Percentiles rank a stretch among this genome's conserved stretches.
phyloP scores from a whole-genome alignment of 92 coral and sea anemone species.

The Hydrozoanthus gracilis region DNA sequence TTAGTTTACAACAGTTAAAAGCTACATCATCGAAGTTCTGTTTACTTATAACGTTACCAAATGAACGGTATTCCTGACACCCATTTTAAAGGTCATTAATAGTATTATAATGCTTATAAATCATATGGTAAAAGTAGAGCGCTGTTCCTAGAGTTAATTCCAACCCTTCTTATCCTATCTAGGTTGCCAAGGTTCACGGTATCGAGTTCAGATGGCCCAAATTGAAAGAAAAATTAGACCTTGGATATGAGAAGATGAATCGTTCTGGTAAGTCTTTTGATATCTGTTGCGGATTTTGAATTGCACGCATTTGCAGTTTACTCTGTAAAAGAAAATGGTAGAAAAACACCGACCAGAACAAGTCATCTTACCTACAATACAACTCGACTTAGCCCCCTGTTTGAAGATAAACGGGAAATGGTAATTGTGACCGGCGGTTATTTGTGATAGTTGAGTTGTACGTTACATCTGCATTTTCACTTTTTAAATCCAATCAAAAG shows the following conservation, averaged over 20 bases:
- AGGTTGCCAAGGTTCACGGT: slow-evolving; percentile 88
- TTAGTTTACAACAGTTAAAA: neutral
- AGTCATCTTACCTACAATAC: too few species aligned
- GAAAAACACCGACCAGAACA: neutral
- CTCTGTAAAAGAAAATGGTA: neutral
- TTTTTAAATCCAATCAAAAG: too few species aligned
- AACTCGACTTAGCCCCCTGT: too few species aligned
- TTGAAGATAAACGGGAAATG: too few species aligned
- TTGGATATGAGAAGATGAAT: slow-evolving; percentile 57
- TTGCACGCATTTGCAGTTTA: neutral
- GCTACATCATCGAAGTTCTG: neutral
- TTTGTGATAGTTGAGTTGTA: too few species aligned
- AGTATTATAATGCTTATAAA: neutral
- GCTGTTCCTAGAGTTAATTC: neutral
- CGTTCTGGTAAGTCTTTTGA: slow-evolving; percentile 55
- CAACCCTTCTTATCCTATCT: neutral
- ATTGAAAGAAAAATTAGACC: slow-evolving; percentile 77
- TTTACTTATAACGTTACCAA: too few species aligned
- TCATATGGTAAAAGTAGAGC: neutral
- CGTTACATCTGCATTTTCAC: too few species aligned
- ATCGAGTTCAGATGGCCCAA: slow-evolving; percentile 78
- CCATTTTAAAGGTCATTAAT: neutral
- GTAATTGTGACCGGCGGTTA: too few species aligned
- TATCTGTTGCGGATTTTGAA: neutral
- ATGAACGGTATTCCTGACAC: too few species aligned